These are phyloP conservation scores for Corapipo altera DNA, from an alignment of 2,113 vertebrate genomes.

Conservation along the genomic window DNA sequence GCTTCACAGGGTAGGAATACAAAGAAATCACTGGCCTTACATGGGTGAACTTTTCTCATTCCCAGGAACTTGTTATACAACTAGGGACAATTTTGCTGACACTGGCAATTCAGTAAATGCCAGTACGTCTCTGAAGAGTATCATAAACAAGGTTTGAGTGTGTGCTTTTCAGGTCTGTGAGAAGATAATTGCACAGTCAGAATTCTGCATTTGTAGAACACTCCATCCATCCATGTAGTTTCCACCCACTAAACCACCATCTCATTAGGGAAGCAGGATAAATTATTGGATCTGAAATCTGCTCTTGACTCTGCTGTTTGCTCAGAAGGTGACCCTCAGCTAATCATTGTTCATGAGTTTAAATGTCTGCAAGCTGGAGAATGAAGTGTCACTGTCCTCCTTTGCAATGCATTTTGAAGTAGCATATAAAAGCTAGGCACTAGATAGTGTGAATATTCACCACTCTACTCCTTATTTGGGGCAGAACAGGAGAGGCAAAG, in stretches of 20 bases:
- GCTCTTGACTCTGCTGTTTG: neutral
- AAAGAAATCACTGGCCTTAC: neutral
- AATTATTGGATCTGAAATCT: neutral
- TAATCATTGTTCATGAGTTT: neutral
- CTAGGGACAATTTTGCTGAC: neutral
- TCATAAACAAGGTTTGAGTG: neutral
- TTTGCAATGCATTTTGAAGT: neutral
- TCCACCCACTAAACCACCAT: neutral
- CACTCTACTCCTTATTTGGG: neutral
- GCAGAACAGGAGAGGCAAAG: neutral
- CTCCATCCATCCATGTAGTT: fast-evolving
- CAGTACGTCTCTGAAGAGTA: neutral
- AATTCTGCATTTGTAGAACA: neutral
- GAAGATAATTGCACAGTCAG: neutral
- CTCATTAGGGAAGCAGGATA: neutral
- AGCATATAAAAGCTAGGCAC: neutral
- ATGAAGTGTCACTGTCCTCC: neutral
- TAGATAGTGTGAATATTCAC: neutral
- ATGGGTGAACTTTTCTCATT: neutral
- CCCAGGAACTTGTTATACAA: neutral
- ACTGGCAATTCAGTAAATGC: neutral
- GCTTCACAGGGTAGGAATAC: neutral
- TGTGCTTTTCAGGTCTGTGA: neutral
- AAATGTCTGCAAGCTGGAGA: neutral
- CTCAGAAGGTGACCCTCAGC: neutral